Evolutionary conservation across 2,888 invertebrate species (phyloP).

Genomic region (Torymus auratus): DNA sequence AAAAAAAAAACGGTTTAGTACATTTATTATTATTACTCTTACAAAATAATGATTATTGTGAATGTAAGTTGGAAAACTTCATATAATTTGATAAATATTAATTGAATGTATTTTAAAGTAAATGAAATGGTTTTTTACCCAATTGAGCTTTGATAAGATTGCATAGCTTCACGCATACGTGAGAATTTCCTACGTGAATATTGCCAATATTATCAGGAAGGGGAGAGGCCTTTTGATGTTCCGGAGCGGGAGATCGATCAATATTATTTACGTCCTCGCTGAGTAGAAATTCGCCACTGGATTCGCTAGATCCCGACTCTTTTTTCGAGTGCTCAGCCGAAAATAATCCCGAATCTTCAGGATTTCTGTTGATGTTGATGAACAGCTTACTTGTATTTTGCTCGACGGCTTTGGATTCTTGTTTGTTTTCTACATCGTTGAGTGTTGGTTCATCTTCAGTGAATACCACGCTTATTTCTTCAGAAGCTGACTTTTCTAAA

Average conservation of each 20-base stretch:
- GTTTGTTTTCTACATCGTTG: conserved; percentile 59
- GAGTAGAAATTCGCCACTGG: conserved; percentile 74
- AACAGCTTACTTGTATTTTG: conserved; percentile 64
- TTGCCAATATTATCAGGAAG: conserved; percentile 54
- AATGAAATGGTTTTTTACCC: conserved; percentile 44
- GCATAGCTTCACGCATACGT: conserved; percentile 87
- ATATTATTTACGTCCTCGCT: conserved; percentile 73
- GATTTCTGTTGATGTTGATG: conserved; percentile 70
- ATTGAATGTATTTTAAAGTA: conserved; percentile 9
- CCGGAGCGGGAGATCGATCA: conserved; percentile 63
- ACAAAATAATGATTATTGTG: too few relatives aligned
- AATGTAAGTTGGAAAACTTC: too few relatives aligned
- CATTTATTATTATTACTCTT: too few relatives aligned
- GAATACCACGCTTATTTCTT: conserved; percentile 60
- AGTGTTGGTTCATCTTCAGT: conserved; percentile 60
- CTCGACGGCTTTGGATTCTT: conserved; percentile 53
- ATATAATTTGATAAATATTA: not conserved
- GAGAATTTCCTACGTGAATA: conserved; percentile 72
- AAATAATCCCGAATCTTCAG: conserved; percentile 75
- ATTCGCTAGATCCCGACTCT: conserved; percentile 74
- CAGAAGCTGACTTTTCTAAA: conserved; percentile 60
- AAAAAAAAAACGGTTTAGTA: too few relatives aligned
- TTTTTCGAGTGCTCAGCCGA: conserved; percentile 75
- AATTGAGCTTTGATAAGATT: conserved; percentile 88
- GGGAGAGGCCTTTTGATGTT: conserved; percentile 60